Conservation (phyloP, 2,797 vertebrate genomes). For the Xerus rutilus region DNA sequence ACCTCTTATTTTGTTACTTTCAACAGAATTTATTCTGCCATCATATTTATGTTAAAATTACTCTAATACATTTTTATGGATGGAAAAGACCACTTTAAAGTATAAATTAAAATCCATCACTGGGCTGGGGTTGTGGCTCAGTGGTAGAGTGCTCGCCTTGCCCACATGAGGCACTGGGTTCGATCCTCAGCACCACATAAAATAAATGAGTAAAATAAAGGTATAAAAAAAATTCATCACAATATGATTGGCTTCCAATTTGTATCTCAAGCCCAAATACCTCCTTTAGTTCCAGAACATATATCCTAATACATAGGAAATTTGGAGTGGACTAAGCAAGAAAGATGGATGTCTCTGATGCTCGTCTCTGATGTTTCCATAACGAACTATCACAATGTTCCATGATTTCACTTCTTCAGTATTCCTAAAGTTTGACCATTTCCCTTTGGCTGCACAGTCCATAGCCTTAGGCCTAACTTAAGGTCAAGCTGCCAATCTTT, state of each 20-base stretch:
- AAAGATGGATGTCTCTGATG: background rate
- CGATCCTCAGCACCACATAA: no score
- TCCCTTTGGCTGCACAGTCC: background rate
- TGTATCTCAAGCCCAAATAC: background rate
- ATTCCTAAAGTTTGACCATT: slow-evolving; percentile 4
- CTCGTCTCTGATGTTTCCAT: background rate
- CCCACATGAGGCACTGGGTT: no score
- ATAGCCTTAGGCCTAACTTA: background rate
- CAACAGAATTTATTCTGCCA: slow-evolving; percentile 30
- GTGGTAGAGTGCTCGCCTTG: no score
- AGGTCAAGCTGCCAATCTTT: background rate
- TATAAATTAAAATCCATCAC: background rate
- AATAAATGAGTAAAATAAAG: no score
- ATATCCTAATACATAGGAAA: background rate
- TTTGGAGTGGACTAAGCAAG: background rate
- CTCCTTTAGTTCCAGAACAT: slow-evolving; percentile 3
- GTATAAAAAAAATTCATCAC: background rate
- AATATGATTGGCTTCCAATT: background rate
- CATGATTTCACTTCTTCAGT: slow-evolving; percentile 23
- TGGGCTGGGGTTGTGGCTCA: no score
- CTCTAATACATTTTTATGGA: slow-evolving; percentile 29
- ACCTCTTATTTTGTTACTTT: slow-evolving; percentile 61
- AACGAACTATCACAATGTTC: background rate
- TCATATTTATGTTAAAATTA: slow-evolving; percentile 44
- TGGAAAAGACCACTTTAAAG: background rate